Conservation (phyloP, 2,113 vertebrate genomes). For the Nothobranchius kuhntae region DNA sequence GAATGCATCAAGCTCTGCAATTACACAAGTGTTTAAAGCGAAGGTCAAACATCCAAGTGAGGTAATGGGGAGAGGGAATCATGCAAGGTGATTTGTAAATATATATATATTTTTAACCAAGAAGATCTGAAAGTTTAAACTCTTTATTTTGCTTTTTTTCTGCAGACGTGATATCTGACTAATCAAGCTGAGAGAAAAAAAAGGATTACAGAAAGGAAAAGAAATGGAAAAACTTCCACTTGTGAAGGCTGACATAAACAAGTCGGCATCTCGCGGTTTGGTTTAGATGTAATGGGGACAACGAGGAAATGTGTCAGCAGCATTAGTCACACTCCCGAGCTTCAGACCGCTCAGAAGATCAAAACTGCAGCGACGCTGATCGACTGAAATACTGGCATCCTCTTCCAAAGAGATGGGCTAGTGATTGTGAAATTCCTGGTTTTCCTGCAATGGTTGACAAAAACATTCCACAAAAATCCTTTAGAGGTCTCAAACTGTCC, state of each 20-base stretch:
- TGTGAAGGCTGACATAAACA: conserved; percentile 38
- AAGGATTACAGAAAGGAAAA: not conserved
- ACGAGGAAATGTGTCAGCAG: conserved; percentile 47
- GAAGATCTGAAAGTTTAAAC: not conserved
- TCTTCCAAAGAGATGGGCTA: conserved; percentile 14
- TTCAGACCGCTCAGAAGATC: conserved; percentile 40
- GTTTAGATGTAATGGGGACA: conserved; percentile 41
- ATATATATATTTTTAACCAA: not conserved
- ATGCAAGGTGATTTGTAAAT: too few relatives aligned
- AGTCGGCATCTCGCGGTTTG: conserved; percentile 32
- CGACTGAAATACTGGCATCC: conserved; percentile 35
- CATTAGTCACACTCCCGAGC: conserved; percentile 39
- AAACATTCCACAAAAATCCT: conserved; percentile 37
- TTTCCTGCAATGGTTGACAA: conserved; percentile 49
- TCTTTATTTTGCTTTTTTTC: not conserved
- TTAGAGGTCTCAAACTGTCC: not conserved
- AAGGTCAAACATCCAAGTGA: not conserved
- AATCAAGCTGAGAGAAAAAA: not conserved
- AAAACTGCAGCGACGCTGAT: conserved; percentile 33
- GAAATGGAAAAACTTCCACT: conserved; percentile 18
- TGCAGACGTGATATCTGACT: not conserved
- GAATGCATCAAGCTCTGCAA: not conserved
- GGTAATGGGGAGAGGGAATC: not conserved
- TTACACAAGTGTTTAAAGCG: conserved; percentile 2
- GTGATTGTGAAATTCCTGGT: conserved; percentile 45